Evolutionary conservation across 2,113 vertebrate genomes (phyloP), one percentile per base, ranked within the genome.

Genomic region (Paraplagusia blochii): DNA sequence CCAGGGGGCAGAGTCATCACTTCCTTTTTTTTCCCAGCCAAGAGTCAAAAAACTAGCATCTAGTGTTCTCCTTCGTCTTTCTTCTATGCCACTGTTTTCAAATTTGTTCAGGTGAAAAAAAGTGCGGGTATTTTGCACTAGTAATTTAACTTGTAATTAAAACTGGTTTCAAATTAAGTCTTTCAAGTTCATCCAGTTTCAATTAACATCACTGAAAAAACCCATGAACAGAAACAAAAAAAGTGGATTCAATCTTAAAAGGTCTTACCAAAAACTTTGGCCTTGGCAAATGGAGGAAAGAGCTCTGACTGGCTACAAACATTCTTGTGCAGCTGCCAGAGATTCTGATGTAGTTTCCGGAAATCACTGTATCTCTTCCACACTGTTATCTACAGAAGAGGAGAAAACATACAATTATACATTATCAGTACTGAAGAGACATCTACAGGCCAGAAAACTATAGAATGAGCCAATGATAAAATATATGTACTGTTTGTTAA

Each of bases 331-430:
- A 98, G 93, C 78, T 96, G 94, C 94, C 92, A 96, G 60, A 99
- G 92, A 75, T 96, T 94, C 84, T 92, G 94, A 81, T 99, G 96
- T 44, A 99, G 91, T 79, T 96, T 99, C 86, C 96, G 93, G 84
- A 99, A 98, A 82, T 99, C 97, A 75, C 94, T 98, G 85, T 98
- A 99, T 74, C 97, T 91, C 87, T 98, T 99, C 97, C 96, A 99
- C 33, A 96, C 93, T 0, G 94, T 92, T 91, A 98, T 95, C 97
- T 99, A 66, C 6, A 61, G 19, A 53, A 16, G 17, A 19, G 17
- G 15, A 15, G 34, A 1, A 62, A 16, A 50, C 22, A 11, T 19
- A 65, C 48, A 14, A 45, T 56, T 43, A 55, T 0, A 18, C 2
- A 45, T 14, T n/a, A n/a, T n/a, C n/a, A n/a, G n/a, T n/a, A n/a